These are phyloP conservation scores for Helicoverpa armigera DNA, from an alignment of 1,140 invertebrate species.

Conservation along the genomic window DNA sequence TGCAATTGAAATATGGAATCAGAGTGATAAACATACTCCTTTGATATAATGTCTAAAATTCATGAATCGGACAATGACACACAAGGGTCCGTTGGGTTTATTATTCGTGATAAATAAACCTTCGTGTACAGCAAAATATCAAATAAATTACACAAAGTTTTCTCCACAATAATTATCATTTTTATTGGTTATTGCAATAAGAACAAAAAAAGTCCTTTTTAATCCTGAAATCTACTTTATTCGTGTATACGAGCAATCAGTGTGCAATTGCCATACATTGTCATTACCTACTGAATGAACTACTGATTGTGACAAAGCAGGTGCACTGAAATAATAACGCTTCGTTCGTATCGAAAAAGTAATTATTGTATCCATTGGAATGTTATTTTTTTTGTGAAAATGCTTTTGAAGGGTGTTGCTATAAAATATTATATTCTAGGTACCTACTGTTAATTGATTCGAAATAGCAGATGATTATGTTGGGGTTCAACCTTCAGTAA, in stretches of 20 bases:
- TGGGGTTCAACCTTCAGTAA: too few relatives aligned
- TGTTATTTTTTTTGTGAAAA: not conserved
- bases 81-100: too few relatives aligned
- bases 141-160: not conserved
- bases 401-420: too few relatives aligned
- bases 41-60: too few relatives aligned
- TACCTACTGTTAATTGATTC: too few relatives aligned
- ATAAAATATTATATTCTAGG: conserved; percentile 5
- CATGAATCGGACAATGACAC: too few relatives aligned
- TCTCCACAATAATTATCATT: not conserved
- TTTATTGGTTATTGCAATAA: not conserved
- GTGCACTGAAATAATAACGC: conserved; percentile 9
- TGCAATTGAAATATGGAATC: too few relatives aligned
- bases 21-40: too few relatives aligned
- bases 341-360: conserved; percentile 9
- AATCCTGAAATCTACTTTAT: conserved; percentile 21
- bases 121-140: too few relatives aligned
- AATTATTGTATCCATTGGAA: conserved; percentile 12
- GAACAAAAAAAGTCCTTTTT: not conserved
- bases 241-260: conserved; percentile 16
- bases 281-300: conserved; percentile 31
- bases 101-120: too few relatives aligned
- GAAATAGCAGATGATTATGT: too few relatives aligned
- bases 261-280: conserved; percentile 34
- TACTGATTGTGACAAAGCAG: conserved; percentile 24